Percentiles rank a stretch among this genome's conserved stretches.
phyloP scores from a whole-genome alignment of 2,888 invertebrate genomes.

The Lepidocyrtoides sp. region DNA sequence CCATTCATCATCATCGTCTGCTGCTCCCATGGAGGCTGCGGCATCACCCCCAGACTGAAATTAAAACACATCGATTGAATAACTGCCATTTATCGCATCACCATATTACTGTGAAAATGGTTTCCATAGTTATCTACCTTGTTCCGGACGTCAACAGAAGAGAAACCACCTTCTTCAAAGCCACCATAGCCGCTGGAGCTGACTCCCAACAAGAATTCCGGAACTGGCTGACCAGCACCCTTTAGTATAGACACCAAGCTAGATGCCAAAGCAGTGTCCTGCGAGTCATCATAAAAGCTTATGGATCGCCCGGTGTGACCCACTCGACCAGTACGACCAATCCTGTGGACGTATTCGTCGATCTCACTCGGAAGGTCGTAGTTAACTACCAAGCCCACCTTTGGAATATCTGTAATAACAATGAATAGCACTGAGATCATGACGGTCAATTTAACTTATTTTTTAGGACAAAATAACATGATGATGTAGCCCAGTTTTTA shows the following conservation, averaged over 20 bases:
- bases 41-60: background rate
- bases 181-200: constrained; percentile 87
- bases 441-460: no score
- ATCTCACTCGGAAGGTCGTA: constrained; percentile 87
- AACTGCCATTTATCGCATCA: no score
- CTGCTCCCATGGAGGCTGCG: background rate
- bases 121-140: no score
- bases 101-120: no score
- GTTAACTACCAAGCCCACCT: constrained; percentile 89
- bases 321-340: constrained; percentile 88
- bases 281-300: constrained; percentile 89
- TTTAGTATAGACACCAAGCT: constrained; percentile 92
- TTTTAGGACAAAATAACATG: no score
- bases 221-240: constrained; percentile 93
- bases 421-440: no score
- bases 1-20: constrained; percentile 2
- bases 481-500: no score
- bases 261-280: constrained; percentile 89
- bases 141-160: constrained; percentile 91
- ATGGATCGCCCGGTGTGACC: constrained; percentile 87
- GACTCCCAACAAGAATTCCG: constrained; percentile 90
- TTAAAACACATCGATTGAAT: no score
- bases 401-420: constrained; percentile 93
- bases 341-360: constrained; percentile 88
- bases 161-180: constrained; percentile 88